phyloP scores from a whole-genome alignment of 1,140 invertebrate species.

The Acromyrmex charruanus region DNA sequence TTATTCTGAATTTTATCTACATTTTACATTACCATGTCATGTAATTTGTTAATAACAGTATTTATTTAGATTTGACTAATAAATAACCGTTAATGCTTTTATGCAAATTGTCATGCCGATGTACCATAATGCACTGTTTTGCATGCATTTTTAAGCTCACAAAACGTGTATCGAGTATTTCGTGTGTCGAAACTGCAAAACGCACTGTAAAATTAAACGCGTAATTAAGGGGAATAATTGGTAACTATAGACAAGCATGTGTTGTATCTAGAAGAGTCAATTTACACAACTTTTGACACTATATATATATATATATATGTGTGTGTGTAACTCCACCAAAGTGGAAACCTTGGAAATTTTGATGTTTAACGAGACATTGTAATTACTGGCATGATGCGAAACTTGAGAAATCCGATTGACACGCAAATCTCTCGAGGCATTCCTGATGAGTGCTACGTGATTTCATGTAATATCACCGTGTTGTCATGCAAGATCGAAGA shows the following conservation, averaged over 20 bases:
- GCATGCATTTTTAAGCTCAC: slow-evolving; percentile 5
- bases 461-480: slow-evolving; percentile 66
- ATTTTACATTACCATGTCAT: neutral
- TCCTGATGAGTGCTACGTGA: slow-evolving; percentile 71
- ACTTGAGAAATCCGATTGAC: slow-evolving; percentile 64
- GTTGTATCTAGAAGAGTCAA: neutral
- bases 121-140: neutral
- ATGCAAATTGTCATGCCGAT: neutral
- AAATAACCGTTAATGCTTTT: neutral
- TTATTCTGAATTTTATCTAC: neutral
- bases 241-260: neutral
- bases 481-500: slow-evolving; percentile 73
- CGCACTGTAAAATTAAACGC: neutral
- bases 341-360: slow-evolving; percentile 28
- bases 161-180: slow-evolving; percentile 3
- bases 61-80: neutral
- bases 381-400: slow-evolving; percentile 45
- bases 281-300: slow-evolving; percentile 34
- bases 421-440: slow-evolving; percentile 67
- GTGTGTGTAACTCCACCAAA: slow-evolving; percentile 6
- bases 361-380: slow-evolving; percentile 49
- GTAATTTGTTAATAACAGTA: neutral
- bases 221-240: slow-evolving; percentile 47
- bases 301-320: neutral
- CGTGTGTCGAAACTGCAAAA: neutral